These are phyloP conservation scores for Leptobrachium ailaonicum DNA, from an alignment of 2,113 vertebrate species.

Conservation along the genomic window DNA sequence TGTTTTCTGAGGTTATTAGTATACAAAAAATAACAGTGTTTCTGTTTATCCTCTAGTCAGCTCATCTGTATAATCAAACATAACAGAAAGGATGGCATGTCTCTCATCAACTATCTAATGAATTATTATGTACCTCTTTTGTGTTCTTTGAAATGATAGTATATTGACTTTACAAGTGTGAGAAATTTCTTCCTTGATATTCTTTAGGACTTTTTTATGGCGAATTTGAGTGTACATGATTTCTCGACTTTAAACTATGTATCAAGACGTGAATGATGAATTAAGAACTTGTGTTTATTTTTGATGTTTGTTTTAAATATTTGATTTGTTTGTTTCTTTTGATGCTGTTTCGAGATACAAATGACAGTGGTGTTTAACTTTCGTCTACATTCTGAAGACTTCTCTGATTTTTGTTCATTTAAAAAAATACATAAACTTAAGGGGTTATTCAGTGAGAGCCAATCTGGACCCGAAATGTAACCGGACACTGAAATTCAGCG, in stretches of 20 bases:
- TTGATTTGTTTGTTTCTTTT: background rate
- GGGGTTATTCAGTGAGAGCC: too few relatives aligned
- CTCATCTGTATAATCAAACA: slow-evolving; percentile 46
- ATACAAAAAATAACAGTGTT: slow-evolving; percentile 42
- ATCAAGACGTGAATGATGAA: background rate
- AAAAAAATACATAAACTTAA: too few relatives aligned
- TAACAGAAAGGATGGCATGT: slow-evolving; percentile 43
- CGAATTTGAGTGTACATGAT: slow-evolving; percentile 20
- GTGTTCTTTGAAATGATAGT: slow-evolving; percentile 37
- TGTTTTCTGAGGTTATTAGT: slow-evolving; percentile 44
- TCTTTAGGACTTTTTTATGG: slow-evolving; percentile 7
- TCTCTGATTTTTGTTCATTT: too few relatives aligned
- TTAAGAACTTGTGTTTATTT: background rate
- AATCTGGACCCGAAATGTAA: too few relatives aligned
- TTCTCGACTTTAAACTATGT: background rate
- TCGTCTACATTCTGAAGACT: too few relatives aligned
- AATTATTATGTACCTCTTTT: slow-evolving; percentile 38
- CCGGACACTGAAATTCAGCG: too few relatives aligned
- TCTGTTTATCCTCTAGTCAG: slow-evolving; percentile 42
- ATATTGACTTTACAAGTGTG: slow-evolving; percentile 9
- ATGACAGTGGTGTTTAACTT: too few relatives aligned
- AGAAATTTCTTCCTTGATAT: slow-evolving; percentile 6
- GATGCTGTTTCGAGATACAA: too few relatives aligned
- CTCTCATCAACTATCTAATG: slow-evolving; percentile 36
- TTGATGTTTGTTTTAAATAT: background rate